A percentile compares a stretch with the other conserved stretches of the same genome.
Conservation (phyloP, 2,888 invertebrate species). For the Dynastes maya region DNA sequence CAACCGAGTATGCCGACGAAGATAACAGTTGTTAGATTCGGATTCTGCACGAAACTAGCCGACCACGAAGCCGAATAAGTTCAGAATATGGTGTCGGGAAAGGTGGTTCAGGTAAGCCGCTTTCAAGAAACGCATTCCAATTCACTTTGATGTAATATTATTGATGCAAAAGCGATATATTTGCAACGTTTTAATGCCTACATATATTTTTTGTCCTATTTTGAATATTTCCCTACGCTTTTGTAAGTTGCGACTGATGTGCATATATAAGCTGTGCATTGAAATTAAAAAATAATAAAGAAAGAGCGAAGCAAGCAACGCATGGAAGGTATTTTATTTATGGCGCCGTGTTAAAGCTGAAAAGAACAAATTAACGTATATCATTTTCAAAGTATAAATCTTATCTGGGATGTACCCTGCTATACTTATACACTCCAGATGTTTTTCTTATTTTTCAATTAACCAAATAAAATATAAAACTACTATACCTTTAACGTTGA, state of each 20-base stretch:
- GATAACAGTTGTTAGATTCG: slow-evolving; percentile 34
- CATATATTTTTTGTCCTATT: background rate
- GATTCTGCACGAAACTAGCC: slow-evolving; percentile 23
- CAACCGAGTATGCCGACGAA: background rate
- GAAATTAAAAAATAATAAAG: background rate
- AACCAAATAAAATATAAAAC: too few species aligned
- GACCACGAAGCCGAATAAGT: slow-evolving; percentile 36
- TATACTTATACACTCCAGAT: too few species aligned
- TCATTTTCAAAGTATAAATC: too few species aligned
- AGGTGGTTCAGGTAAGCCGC: slow-evolving; percentile 44
- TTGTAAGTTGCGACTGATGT: background rate
- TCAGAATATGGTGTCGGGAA: slow-evolving; percentile 39
- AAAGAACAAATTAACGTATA: too few species aligned
- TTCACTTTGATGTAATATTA: slow-evolving; percentile 37
- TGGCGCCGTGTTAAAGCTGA: too few species aligned
- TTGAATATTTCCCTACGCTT: background rate
- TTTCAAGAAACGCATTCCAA: slow-evolving; percentile 30
- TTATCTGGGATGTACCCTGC: too few species aligned
- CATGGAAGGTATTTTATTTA: background rate
- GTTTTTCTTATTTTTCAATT: too few species aligned
- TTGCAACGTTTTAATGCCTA: slow-evolving; percentile 4
- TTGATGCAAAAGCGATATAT: slow-evolving; percentile 34
- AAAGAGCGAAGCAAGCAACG: background rate
- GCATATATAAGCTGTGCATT: background rate
- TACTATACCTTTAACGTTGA: too few species aligned